Evolutionary conservation across 1,140 invertebrate genomes (phyloP).

Genomic region (Arctopsyche grandis): DNA sequence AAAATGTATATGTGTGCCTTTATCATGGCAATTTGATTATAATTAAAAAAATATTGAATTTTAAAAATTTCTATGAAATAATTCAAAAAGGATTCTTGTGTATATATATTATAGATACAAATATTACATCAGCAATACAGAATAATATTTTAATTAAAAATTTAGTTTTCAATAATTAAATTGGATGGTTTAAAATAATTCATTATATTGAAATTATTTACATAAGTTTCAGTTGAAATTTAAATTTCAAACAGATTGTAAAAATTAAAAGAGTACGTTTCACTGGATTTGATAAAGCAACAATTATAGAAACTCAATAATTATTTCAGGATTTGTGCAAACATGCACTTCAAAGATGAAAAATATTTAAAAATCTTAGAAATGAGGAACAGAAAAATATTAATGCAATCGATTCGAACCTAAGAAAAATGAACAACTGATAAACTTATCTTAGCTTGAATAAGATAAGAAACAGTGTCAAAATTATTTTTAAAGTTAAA

Average conservation of each 20-base stretch:
- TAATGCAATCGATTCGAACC: background rate
- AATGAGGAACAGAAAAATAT: background rate
- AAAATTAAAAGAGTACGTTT: background rate
- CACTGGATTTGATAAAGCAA: background rate
- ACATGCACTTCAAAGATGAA: background rate
- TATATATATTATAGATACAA: background rate
- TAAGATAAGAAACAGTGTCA: slow-evolving; percentile 47
- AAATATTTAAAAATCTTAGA: background rate
- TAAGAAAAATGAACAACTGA: slow-evolving; percentile 32
- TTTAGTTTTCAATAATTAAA: background rate
- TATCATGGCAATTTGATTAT: background rate
- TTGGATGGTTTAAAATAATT: background rate
- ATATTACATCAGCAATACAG: background rate
- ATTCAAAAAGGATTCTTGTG: no score
- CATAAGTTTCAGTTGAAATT: background rate
- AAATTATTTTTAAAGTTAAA: slow-evolving; percentile 12
- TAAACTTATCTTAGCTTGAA: slow-evolving; percentile 50
- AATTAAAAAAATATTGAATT: slow-evolving; percentile 22
- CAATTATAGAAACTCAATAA: no score
- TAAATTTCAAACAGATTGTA: background rate
- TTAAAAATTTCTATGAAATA: background rate
- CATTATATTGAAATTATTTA: slow-evolving; percentile 6
- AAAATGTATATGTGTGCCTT: slow-evolving; percentile 6
- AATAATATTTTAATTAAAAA: slow-evolving; percentile 3
- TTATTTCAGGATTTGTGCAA: background rate